These are phyloP conservation scores for Bombus sylvicola DNA, from an alignment of 1,140 invertebrate genomes.

Conservation along the genomic window DNA sequence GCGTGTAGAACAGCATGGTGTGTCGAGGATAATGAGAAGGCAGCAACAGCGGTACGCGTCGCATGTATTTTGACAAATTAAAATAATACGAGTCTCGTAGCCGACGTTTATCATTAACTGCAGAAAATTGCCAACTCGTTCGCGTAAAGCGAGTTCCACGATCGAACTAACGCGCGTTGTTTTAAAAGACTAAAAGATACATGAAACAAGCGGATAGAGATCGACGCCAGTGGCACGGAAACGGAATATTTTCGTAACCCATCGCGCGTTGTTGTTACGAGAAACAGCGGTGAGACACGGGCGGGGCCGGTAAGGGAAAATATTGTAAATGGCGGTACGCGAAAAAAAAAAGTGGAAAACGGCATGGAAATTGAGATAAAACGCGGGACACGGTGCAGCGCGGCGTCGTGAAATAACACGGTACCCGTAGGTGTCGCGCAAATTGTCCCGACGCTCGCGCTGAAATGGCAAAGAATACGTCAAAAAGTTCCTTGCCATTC, in stretches of 20 bases:
- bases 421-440: neutral
- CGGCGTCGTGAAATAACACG: slow-evolving; percentile 26
- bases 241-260: slow-evolving; percentile 33
- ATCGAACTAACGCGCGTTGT: neutral
- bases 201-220: neutral
- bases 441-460: neutral
- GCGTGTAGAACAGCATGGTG: neutral
- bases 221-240: neutral
- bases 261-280: slow-evolving; percentile 16
- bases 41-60: neutral
- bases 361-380: slow-evolving; percentile 38
- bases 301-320: neutral
- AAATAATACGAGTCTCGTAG: neutral
- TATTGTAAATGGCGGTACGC: slow-evolving; percentile 37
- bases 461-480: neutral
- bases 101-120: neutral
- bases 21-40: slow-evolving; percentile 19
- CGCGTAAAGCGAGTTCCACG: neutral
- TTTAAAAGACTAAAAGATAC: neutral
- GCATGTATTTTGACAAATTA: neutral
- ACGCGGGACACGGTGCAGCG: slow-evolving; percentile 14
- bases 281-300: slow-evolving; percentile 8
- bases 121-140: neutral
- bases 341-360: slow-evolving; percentile 3
- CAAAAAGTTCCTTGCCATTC: neutral